Evolutionary conservation across 1,140 invertebrate genomes (phyloP).

Genomic region (Uloborus diversus): DNA sequence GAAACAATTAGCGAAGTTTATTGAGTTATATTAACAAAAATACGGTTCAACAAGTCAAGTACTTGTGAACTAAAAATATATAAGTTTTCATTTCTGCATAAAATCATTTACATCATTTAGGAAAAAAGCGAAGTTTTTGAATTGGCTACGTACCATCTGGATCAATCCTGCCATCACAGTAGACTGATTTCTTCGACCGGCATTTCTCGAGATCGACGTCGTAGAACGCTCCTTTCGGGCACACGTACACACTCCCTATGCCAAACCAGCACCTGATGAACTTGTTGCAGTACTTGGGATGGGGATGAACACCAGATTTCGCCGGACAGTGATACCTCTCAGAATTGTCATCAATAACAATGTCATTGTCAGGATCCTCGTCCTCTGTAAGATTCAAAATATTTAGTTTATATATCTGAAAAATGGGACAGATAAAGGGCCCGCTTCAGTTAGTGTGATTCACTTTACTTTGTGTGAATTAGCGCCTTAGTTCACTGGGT

Average conservation of each 20-base stretch:
- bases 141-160: constrained; percentile 29
- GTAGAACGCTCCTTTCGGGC: constrained; percentile 9
- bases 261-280: constrained; percentile 35
- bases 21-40: too few relatives aligned
- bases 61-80: too few relatives aligned
- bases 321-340: neutral
- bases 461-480: too few relatives aligned
- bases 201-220: constrained; percentile 11
- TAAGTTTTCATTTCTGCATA: neutral
- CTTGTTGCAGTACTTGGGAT: constrained; percentile 25
- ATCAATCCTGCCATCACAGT: constrained; percentile 19
- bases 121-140: neutral
- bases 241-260: neutral
- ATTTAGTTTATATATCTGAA: too few relatives aligned
- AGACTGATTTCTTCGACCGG: neutral
- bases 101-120: neutral
- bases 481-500: too few relatives aligned
- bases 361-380: neutral
- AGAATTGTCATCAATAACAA: neutral
- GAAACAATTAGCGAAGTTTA: too few relatives aligned
- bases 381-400: neutral
- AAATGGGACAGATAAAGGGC: too few relatives aligned
- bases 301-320: neutral
- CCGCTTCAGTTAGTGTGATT: too few relatives aligned
- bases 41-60: too few relatives aligned